Conservation (phyloP, 2,888 invertebrate genomes). For the Eupithecia dodoneata region DNA sequence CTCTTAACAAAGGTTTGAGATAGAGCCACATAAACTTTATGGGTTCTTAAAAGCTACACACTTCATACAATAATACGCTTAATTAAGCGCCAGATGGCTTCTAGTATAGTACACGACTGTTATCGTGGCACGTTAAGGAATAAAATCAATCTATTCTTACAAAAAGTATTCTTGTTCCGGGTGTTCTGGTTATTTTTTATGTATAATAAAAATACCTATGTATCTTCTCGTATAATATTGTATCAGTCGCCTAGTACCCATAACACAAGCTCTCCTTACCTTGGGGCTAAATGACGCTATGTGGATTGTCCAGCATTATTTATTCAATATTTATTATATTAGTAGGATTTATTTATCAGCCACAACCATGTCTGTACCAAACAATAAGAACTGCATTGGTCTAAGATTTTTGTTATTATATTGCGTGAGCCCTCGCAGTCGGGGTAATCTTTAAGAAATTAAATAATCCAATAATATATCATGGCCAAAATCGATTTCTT, state of each 20-base stretch:
- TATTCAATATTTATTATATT: too few relatives aligned
- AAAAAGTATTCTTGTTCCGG: neutral
- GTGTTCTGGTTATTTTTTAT: too few relatives aligned
- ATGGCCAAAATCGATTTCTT: too few relatives aligned
- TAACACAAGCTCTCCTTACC: too few relatives aligned
- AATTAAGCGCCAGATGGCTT: constrained; percentile 68
- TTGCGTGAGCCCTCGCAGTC: too few relatives aligned
- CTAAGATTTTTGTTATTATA: neutral
- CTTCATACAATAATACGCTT: constrained; percentile 55
- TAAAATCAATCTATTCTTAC: neutral
- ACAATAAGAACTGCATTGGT: neutral
- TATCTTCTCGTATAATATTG: too few relatives aligned
- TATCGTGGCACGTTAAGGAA: constrained; percentile 40
- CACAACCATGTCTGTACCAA: neutral
- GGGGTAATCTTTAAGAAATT: too few relatives aligned
- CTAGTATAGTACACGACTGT: constrained; percentile 8
- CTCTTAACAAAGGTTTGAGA: constrained; percentile 40
- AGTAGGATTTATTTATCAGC: neutral
- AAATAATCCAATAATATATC: too few relatives aligned
- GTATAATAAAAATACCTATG: too few relatives aligned
- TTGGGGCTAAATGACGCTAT: too few relatives aligned
- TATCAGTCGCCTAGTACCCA: too few relatives aligned
- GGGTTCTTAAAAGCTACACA: constrained; percentile 70
- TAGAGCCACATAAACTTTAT: constrained; percentile 67
- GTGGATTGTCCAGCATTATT: too few relatives aligned